Evolutionary conservation across 2,113 vertebrate species (phyloP), one percentile per base, ranked within the genome.

Genomic region (Epinephelus lanceolatus): DNA sequence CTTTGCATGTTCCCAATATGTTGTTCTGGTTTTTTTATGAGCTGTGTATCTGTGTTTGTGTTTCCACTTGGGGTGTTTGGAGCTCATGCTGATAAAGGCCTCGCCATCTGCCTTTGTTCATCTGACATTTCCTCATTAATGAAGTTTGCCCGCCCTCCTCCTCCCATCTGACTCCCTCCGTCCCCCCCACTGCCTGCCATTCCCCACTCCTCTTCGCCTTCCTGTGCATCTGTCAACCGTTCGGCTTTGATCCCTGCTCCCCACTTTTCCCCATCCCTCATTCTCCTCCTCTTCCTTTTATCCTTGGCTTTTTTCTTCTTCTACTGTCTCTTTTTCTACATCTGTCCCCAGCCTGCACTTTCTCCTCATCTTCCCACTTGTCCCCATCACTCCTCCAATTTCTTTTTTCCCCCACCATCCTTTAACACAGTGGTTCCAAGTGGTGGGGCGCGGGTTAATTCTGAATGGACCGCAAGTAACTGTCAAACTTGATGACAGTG

Each of bases 101-200:
- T 84, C 25, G 3, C 62, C 21, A 6, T 49, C 37, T 62, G 59
- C 84, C 87, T 92, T 92, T 93, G 86, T 87, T 89, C 77, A 59
- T 72, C 84, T 84, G 78, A 86, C 77, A 90, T 86, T 84, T 88
- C 78, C 83, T 86, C 81, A 80, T 91, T 91, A 93, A 88, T 85
- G 62, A 89, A 86, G 69, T 72, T 80, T 23, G 15, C 73, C 62
- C 14, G 19, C 79, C 83, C 75, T 62, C 61, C 68, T 70, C 72
- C 65, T 30, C 60, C 53, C 25, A 72, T 57, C 71, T 47, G 57
- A 71, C 78, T 84, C 49, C 30, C 71, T 60, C 6, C 53, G 2
- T 27, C 27, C 62, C 30, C 33, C 33, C 52, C 71, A 47, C 66
- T 71, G 65, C 80, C 78, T 79, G 80, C 27, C 80, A 47, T 49